Base-by-base conservation (phyloP, 1,140 invertebrate genomes). In the Elymnias hypermnestra region DNA sequence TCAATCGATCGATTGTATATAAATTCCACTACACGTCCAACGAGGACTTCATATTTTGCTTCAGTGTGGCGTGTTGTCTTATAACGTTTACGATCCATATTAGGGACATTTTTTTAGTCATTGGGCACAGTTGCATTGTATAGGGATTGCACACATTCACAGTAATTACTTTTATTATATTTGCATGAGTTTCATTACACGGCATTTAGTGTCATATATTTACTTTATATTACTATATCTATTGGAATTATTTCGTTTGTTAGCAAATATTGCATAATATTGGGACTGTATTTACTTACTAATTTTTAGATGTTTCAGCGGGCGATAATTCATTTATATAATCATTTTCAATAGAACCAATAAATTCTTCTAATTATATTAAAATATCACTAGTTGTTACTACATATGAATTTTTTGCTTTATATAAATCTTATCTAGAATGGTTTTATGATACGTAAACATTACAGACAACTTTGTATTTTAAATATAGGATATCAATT, bases 51-150 rank as follows among this genome's bases (percentile, higher is more conserved):
- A 70, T 62, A 73, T 74, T 69, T 85, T 85, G 78, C 77, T 85
- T 85, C 82, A 85, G 82, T 85, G 82, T 85, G 81, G 73, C 81
- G 78, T 83, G 70, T 72, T 78, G 72, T 82, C 69, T 68, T 68
- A 60, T 46, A 68, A 53, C 47, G 66, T 46, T 57, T 47, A 71
- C 42, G 52, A n/a, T 46, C 62, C 26, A 29, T 13, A 49, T 50
- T 67, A 67, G 63, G 67, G 60, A 65, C 66, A 65, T 58, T 57
- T 28, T 53, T 63, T n/a, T n/a, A 72, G 48, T 75, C 73, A 83
- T 85, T 83, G 82, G 82, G 82, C 82, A 85, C 82, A 85, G 82
- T 85, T 85, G 82, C 75, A 78, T 85, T 85, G 82, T 84, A 73
- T 72, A 72, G 73, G 78, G 70, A 68, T 68, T 68, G 81, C 77